Base-by-base conservation (phyloP, 2,888 invertebrate species). In the Clivina fossor region DNA sequence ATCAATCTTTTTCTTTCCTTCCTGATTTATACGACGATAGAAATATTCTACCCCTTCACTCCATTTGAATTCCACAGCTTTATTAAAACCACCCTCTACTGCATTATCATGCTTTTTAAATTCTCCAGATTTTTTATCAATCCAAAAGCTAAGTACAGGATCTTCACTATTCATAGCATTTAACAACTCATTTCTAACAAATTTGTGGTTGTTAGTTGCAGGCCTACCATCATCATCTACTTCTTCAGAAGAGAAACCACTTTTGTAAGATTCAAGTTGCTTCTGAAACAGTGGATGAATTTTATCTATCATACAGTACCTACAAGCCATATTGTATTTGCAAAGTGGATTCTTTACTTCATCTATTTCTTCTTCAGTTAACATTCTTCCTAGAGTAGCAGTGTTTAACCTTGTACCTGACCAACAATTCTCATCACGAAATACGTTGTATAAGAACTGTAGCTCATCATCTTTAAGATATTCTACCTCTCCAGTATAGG, bases 291-390 rank as follows among this genome's bases (percentile, higher is more conserved):
- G 56, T 2, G 16, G 37, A 47, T 4, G 51, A 53, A 58, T 58
- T 56, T 58, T 58, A 43, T 56, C 53, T 38, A 53, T 22, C 15
- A 53, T 48, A 53, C 56, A 58, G 35, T 58, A 58, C 19, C 58
- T 58, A 35, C 48, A 58, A 51, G 58, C 56, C 58, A 58, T 58
- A 19, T 58, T 51, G 24, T 56, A 58, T 32, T 8, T 58, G 33
- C 56, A 43, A 53, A 58, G 56, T 48, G 56, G 53, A 51, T 56
- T 58, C 43, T 53, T 48, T 51, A 58, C 56, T 56, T 24, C 53
- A 43, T 37, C 56, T 56, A 58, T 56, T 56, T 56, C 51, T 58
- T 58, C 56, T 58, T 58, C 56, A 51, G 56, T 56, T 22, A 58
- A 30, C 43, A 41, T 56, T 43, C 47, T 33, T 47, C 56, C 53